phyloP scores from a whole-genome alignment of 2,797 vertebrate species.

The Salmo trutta region DNA sequence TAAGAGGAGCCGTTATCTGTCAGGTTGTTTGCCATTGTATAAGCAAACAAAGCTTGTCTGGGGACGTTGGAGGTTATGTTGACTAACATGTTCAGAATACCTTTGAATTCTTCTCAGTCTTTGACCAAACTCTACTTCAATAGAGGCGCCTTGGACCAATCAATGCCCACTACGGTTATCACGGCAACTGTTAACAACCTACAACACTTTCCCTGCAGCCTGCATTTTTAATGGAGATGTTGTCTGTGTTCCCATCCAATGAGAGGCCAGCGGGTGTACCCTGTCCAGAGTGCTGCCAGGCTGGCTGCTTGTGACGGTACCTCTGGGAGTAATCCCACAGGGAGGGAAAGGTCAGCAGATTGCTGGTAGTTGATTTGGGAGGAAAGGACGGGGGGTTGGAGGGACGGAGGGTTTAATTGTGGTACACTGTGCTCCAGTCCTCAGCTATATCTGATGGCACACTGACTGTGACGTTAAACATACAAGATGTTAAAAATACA shows the following conservation, averaged over 20 bases:
- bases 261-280: conserved; percentile 18
- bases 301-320: conserved; percentile 7
- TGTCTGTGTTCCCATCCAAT: conserved; percentile 17
- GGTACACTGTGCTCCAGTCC: neutral
- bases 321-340: conserved; percentile 15
- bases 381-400: neutral
- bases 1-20: neutral
- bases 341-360: conserved; percentile 21
- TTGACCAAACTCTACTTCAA: neutral
- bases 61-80: neutral
- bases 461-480: conserved; percentile 15
- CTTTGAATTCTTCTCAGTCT: neutral
- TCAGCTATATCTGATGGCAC: conserved; percentile 14
- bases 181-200: neutral
- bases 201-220: neutral
- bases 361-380: neutral
- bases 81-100: no score
- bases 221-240: neutral
- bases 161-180: no score
- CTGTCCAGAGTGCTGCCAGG: conserved; percentile 16
- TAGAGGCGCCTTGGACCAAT: neutral
- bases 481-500: neutral
- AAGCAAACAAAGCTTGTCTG: neutral
- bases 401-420: no score
- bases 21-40: neutral